These are phyloP conservation scores for Amphimallon solstitiale DNA, from an alignment of 2,888 invertebrate species.

Conservation along the genomic window DNA sequence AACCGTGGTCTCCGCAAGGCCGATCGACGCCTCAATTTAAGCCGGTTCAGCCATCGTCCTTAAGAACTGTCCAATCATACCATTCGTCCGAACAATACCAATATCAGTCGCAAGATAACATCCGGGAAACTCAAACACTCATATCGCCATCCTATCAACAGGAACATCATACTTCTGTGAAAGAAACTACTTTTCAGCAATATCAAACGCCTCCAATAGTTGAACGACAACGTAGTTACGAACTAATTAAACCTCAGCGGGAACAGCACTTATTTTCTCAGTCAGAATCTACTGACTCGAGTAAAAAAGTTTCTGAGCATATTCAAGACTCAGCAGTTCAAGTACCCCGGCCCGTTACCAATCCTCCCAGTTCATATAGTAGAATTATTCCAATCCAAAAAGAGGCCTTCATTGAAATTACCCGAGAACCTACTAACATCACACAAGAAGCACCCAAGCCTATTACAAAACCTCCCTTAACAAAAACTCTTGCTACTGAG, in stretches of 20 bases:
- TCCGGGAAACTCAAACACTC: slow-evolving; percentile 18
- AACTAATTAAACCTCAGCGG: not conserved
- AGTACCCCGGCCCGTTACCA: not conserved
- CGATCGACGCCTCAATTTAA: slow-evolving; percentile 34
- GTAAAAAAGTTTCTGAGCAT: not conserved
- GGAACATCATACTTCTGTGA: not conserved
- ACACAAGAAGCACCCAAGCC: not conserved
- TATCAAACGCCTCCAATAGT: slow-evolving; percentile 32
- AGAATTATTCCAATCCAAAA: not conserved
- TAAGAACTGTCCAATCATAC: slow-evolving; percentile 43
- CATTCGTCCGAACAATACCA: slow-evolving; percentile 40
- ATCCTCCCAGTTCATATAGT: not conserved
- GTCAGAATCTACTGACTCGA: not conserved
- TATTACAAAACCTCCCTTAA: not conserved
- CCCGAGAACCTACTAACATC: too few species aligned
- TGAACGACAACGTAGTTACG: slow-evolving; percentile 6
- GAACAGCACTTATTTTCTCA: not conserved
- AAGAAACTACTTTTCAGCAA: slow-evolving; percentile 37
- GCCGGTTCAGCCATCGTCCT: slow-evolving; percentile 34
- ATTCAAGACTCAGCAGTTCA: not conserved
- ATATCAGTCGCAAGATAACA: slow-evolving; percentile 34
- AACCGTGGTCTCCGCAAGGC: slow-evolving; percentile 35
- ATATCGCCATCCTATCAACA: slow-evolving; percentile 9
- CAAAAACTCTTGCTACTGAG: slow-evolving; percentile 7
- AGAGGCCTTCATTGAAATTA: not conserved